These are phyloP conservation scores for Cosmopolites sordidus DNA, from an alignment of 2,888 invertebrate species.

Conservation along the genomic window DNA sequence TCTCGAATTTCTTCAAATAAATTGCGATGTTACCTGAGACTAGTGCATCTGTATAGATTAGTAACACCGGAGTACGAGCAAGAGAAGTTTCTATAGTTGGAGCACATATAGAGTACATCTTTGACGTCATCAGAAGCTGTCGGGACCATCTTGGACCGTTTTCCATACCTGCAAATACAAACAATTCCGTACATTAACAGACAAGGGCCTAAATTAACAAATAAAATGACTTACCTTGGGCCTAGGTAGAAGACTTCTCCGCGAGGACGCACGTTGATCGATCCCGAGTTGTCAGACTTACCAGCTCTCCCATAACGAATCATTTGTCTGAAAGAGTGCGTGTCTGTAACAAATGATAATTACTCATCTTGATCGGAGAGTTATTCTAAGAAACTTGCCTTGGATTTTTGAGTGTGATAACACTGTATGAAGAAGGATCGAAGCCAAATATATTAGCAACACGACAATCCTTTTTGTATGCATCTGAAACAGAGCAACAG, in stretches of 20 bases:
- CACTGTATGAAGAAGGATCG: not conserved
- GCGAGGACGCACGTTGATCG: constrained; percentile 37
- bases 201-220: no score
- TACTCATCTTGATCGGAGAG: not conserved
- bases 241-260: constrained; percentile 42
- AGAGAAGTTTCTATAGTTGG: constrained; percentile 38
- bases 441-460: not conserved
- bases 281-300: constrained; percentile 9
- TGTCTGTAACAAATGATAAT: not conserved
- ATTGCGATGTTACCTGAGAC: constrained; percentile 49
- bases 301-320: constrained; percentile 41
- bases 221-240: constrained; percentile 39
- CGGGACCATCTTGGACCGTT: constrained; percentile 39
- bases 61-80: constrained; percentile 53
- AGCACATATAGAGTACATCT: constrained; percentile 20
- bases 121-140: constrained; percentile 19
- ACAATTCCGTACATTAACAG: not conserved
- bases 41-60: constrained; percentile 52
- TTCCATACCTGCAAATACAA: constrained; percentile 40
- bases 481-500: not conserved
- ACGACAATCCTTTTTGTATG: not conserved
- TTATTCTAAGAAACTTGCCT: not conserved
- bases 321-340: constrained; percentile 36
- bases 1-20: no score
- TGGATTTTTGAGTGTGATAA: not conserved